Conservation (phyloP, 2,113 vertebrate species). For the Dissostichus mawsoni region DNA sequence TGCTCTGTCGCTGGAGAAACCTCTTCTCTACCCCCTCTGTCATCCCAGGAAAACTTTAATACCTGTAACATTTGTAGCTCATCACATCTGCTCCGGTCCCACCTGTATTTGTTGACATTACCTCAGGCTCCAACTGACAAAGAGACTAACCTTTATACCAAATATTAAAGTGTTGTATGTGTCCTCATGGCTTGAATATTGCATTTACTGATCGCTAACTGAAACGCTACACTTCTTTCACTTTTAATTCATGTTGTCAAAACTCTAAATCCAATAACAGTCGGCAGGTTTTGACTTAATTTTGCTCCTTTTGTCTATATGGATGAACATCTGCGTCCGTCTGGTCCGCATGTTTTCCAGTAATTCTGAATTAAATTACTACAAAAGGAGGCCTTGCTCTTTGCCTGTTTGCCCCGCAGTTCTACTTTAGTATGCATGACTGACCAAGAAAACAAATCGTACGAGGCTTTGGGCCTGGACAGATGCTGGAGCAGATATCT, state of each 20-base stretch:
- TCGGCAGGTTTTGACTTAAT: background rate
- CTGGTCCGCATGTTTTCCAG: constrained; percentile 44
- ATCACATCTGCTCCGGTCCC: constrained; percentile 25
- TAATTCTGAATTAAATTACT: constrained; percentile 55
- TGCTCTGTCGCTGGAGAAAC: constrained; percentile 5
- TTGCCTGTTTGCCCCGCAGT: constrained; percentile 34
- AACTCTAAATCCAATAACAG: background rate
- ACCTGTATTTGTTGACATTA: constrained; percentile 56
- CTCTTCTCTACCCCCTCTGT: background rate
- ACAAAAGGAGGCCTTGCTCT: constrained; percentile 46
- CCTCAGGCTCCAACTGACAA: constrained; percentile 51
- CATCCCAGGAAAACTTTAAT: background rate
- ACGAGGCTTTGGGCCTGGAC: constrained; percentile 7
- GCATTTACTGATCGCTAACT: background rate
- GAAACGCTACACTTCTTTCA: background rate
- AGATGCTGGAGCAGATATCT: constrained; percentile 57
- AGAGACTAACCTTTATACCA: background rate
- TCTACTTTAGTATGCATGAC: constrained; percentile 51
- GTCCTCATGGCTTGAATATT: background rate
- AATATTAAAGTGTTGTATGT: constrained; percentile 1
- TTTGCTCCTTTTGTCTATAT: constrained; percentile 37
- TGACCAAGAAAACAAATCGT: constrained; percentile 55
- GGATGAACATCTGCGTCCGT: constrained; percentile 14
- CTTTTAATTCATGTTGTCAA: background rate
- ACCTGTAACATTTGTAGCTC: background rate